phyloP scores from a whole-genome alignment of 2,113 vertebrate genomes.

The Aleadryas rufinucha region DNA sequence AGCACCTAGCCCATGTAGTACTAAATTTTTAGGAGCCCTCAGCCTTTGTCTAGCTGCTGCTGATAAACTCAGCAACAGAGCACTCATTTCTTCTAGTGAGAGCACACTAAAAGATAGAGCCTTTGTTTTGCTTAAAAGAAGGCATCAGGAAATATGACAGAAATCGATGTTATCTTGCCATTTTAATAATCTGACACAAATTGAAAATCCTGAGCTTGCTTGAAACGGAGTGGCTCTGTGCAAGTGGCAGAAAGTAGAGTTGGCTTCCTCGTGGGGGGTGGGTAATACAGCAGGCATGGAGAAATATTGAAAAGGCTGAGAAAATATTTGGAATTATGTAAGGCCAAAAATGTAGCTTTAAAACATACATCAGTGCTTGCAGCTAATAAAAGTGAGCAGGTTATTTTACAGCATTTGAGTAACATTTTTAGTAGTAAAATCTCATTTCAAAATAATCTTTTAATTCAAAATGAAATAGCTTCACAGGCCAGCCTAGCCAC shows the following conservation, averaged over 20 bases:
- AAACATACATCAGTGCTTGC: neutral
- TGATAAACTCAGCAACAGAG: neutral
- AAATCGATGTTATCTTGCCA: neutral
- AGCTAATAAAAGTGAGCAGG: neutral
- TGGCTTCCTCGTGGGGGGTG: neutral
- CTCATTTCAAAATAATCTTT: constrained; percentile 9
- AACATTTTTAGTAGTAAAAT: neutral
- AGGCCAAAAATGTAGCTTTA: neutral
- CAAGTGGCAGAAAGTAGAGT: neutral
- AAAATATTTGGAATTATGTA: neutral
- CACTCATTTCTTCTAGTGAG: neutral
- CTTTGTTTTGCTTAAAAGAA: neutral
- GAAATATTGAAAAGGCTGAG: neutral
- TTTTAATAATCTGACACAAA: neutral
- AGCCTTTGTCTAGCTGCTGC: neutral
- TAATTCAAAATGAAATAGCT: constrained; percentile 1
- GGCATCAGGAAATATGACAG: neutral
- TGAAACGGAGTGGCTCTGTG: neutral
- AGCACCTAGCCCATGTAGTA: neutral
- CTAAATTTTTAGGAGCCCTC: neutral
- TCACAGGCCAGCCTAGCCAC: neutral
- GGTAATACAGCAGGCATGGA: neutral
- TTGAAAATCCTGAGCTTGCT: neutral
- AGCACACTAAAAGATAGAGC: neutral
- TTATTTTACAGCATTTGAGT: neutral